Percentiles rank a stretch among this genome's conserved stretches.
Conservation (phyloP, 37 sponge, comb jelly and placozoan genomes). For the Trichoplax adhaerens region DNA sequence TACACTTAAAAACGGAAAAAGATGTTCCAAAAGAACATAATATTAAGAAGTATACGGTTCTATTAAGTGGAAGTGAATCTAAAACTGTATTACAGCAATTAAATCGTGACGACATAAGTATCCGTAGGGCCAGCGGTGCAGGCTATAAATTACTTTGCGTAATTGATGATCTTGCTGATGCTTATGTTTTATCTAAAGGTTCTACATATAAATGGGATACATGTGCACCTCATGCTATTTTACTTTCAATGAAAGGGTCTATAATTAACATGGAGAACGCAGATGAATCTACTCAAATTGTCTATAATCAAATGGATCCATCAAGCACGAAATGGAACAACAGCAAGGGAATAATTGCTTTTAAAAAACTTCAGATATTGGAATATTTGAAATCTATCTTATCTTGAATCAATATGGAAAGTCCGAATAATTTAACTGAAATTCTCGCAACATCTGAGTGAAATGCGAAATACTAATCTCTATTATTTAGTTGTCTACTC, state of each 20-base stretch:
- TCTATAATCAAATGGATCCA: too few relatives aligned
- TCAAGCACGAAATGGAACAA: too few relatives aligned
- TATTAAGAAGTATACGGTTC: neutral
- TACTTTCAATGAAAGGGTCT: conserved; percentile 29
- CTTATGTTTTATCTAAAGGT: conserved; percentile 6
- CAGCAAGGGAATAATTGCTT: too few relatives aligned
- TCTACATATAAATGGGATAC: conserved; percentile 54
- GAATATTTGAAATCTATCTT: too few relatives aligned
- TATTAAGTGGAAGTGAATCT: conserved; percentile 10
- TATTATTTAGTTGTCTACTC: too few relatives aligned
- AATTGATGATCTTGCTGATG: conserved; percentile 15
- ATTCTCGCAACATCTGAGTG: too few relatives aligned
- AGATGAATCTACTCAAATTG: neutral
- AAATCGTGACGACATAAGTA: conserved; percentile 3
- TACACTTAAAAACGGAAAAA: neutral
- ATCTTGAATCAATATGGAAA: too few relatives aligned
- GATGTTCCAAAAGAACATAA: neutral
- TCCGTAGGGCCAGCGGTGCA: conserved; percentile 14
- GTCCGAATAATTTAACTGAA: too few relatives aligned
- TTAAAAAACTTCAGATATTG: too few relatives aligned
- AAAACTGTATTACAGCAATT: neutral
- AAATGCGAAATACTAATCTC: too few relatives aligned
- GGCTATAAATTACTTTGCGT: conserved; percentile 43
- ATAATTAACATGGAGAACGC: neutral
- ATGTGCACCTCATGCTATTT: conserved; percentile 52